phyloP scores from a whole-genome alignment of 2,113 vertebrate species.

The Octodon degus region DNA sequence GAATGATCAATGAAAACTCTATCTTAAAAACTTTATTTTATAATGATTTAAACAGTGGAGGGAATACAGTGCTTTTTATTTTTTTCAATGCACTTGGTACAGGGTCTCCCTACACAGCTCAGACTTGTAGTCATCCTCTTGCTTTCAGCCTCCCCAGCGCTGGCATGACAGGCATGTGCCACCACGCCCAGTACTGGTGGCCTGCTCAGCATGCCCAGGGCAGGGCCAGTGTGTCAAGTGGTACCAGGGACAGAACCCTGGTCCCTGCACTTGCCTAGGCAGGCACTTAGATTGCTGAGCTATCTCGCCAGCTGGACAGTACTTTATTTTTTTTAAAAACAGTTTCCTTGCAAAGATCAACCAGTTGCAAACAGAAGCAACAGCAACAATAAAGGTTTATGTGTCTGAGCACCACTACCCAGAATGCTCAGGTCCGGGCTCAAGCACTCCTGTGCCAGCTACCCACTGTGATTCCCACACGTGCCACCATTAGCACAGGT shows the following conservation, averaged over 20 bases:
- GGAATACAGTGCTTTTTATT: not conserved
- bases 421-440: not conserved
- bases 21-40: conserved; percentile 13
- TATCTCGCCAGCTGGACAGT: too few relatives aligned
- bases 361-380: not conserved
- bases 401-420: rapidly evolving
- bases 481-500: rapidly evolving
- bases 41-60: not conserved
- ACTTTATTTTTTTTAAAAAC: not conserved
- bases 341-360: not conserved
- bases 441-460: not conserved
- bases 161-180: too few relatives aligned
- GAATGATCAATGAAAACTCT: not conserved
- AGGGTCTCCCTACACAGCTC: too few relatives aligned
- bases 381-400: not conserved
- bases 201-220: too few relatives aligned
- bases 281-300: too few relatives aligned
- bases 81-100: too few relatives aligned
- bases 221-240: too few relatives aligned
- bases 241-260: too few relatives aligned
- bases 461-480: not conserved
- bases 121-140: too few relatives aligned
- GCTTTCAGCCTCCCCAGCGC: too few relatives aligned
- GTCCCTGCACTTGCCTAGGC: too few relatives aligned
- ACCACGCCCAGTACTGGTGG: too few relatives aligned